Base-by-base conservation (phyloP, 2,888 invertebrate species). In the Papilio gigon region DNA sequence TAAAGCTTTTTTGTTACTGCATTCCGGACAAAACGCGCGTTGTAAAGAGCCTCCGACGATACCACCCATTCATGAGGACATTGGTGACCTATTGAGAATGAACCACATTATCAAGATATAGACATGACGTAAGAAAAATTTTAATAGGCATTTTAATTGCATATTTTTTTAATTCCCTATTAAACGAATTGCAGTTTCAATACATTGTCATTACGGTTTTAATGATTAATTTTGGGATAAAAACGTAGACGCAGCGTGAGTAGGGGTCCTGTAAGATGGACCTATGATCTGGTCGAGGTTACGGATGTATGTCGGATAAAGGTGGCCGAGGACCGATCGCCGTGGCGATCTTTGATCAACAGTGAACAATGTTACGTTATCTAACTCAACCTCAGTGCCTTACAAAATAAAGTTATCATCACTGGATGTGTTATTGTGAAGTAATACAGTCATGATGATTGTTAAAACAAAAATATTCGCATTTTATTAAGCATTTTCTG, bases 11-110 rank as follows among this genome's bases (percentile, higher is more conserved):
- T 92, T 92, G 90, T 91, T 85, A 88, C 85, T 85, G 82, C 92
- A 92, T 92, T 92, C 92, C 91, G 84, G 85, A 92, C 92, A 90
- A 91, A 91, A 90, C 88, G 89, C 86, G 86, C 85, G 88, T 88
- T 90, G 89, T 91, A 90, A 90, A 90, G 90, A 88, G 90, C 86
- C 85, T 80, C 88, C 88, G 90, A 88, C 88, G 85, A 90, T 90
- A 87, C 91, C 92, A 90, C 90, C 91, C 92, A 92, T 92, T 92
- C 92, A 92, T 92, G 83, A 88, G 85, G 88, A 87, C 87, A 86
- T 81, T 89, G 90, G 90, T 91, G 90, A 92, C 90, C 90, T 90
- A 89, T 91, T 90, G 89, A 90, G 87, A 89, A 86, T 85, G 78
- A 80, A 84, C 79, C 79, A 76, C 77, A 84, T 74, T 76, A 73